Conservation (phyloP, 2,888 invertebrate species). For the Drosophila tripunctata region DNA sequence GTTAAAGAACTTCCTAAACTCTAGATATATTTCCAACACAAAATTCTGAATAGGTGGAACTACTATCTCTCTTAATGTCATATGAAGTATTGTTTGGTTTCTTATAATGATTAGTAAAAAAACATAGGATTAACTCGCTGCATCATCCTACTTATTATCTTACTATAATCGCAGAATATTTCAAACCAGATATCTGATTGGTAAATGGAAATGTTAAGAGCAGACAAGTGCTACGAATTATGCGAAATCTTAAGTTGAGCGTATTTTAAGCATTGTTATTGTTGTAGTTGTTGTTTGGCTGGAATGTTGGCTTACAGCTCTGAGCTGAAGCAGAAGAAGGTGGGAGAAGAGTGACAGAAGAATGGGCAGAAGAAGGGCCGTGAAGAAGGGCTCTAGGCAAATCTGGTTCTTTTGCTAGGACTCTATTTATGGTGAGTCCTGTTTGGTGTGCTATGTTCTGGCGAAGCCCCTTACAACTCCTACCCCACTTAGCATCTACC, state of each 20-base stretch:
- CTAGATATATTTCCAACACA: no score
- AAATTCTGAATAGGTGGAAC: no score
- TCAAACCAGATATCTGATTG: not conserved
- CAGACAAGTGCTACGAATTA: not conserved
- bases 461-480: not conserved
- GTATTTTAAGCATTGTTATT: not conserved
- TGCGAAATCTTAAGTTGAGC: not conserved
- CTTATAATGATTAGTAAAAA: no score
- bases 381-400: slow-evolving; percentile 4
- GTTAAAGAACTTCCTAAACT: no score
- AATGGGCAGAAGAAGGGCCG: not conserved
- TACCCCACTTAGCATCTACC: not conserved
- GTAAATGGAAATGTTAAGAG: not conserved
- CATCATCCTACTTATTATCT: no score
- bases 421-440: slow-evolving; percentile 57
- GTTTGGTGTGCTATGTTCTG: slow-evolving; percentile 19
- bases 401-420: slow-evolving; percentile 47
- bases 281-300: not conserved
- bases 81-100: no score
- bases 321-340: not conserved
- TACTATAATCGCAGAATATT: not conserved
- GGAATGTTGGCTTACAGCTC: no score
- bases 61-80: no score
- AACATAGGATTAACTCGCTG: no score
- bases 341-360: not conserved